Conservation (phyloP, 2,888 invertebrate species). For the Rhimphoctona megacephalus region DNA sequence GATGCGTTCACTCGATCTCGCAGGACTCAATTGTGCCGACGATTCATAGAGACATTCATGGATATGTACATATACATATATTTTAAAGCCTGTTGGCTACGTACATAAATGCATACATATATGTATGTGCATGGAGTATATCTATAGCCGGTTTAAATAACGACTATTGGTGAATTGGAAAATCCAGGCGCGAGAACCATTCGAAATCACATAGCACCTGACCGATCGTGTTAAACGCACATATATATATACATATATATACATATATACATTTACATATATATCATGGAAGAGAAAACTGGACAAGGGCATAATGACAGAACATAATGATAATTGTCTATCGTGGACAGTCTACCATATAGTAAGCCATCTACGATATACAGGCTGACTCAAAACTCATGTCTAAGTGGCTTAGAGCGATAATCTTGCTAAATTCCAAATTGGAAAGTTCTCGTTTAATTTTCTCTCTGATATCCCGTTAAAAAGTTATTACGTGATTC, state of each 20-base stretch:
- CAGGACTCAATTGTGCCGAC: constrained; percentile 44
- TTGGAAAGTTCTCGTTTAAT: not conserved
- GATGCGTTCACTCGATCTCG: constrained; percentile 50
- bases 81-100: not conserved
- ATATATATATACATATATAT: not conserved
- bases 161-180: constrained; percentile 64
- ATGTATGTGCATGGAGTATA: not conserved
- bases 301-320: constrained; percentile 75
- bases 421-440: not conserved
- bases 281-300: constrained; percentile 20
- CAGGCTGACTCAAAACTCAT: not conserved
- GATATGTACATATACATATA: not conserved
- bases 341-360: not conserved
- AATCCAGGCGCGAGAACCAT: constrained; percentile 59
- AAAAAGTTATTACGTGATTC: too few relatives aligned
- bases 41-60: constrained; percentile 27
- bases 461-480: not conserved
- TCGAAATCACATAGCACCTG: constrained; percentile 70
- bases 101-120: not conserved
- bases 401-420: not conserved
- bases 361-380: not conserved
- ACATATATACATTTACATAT: not conserved
- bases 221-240: constrained; percentile 33
- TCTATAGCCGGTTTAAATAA: constrained; percentile 65
- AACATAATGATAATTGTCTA: constrained; percentile 73